Conservation (phyloP, 1,140 invertebrate species). For the Colletes latitarsis region DNA sequence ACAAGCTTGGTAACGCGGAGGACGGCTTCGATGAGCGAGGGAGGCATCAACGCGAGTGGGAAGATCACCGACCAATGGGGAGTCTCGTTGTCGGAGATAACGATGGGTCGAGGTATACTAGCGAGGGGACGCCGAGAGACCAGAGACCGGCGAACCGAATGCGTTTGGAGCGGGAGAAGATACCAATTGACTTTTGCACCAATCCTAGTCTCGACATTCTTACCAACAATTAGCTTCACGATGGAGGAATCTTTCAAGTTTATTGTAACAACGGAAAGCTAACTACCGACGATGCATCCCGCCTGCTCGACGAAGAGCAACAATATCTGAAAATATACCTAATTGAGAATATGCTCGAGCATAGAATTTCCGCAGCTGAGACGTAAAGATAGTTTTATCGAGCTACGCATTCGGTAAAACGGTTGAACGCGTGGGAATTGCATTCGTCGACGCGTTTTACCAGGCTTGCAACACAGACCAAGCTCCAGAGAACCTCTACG, state of each 20-base stretch:
- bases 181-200: constrained; percentile 50
- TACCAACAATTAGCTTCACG: not conserved
- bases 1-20: constrained; percentile 36
- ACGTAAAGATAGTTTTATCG: constrained; percentile 35
- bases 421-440: constrained; percentile 14
- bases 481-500: constrained; percentile 28
- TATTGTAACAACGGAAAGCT: too few relatives aligned
- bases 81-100: constrained; percentile 68
- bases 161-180: constrained; percentile 51
- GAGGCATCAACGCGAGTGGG: constrained; percentile 66
- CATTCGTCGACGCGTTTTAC: constrained; percentile 51
- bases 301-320: too few relatives aligned
- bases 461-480: constrained; percentile 49
- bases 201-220: constrained; percentile 29
- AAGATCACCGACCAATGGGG: constrained; percentile 72
- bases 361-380: constrained; percentile 26
- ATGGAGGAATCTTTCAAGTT: constrained; percentile 14
- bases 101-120: constrained; percentile 59
- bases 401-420: constrained; percentile 35
- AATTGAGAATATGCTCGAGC: constrained; percentile 34
- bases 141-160: constrained; percentile 39
- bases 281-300: too few relatives aligned
- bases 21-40: constrained; percentile 61
- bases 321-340: constrained; percentile 2
- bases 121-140: constrained; percentile 31